A percentile compares a stretch with the other conserved stretches of the same genome.
These are phyloP conservation scores for Botia kubotai DNA, from an alignment of 2,797 vertebrate species.

Conservation along the genomic window DNA sequence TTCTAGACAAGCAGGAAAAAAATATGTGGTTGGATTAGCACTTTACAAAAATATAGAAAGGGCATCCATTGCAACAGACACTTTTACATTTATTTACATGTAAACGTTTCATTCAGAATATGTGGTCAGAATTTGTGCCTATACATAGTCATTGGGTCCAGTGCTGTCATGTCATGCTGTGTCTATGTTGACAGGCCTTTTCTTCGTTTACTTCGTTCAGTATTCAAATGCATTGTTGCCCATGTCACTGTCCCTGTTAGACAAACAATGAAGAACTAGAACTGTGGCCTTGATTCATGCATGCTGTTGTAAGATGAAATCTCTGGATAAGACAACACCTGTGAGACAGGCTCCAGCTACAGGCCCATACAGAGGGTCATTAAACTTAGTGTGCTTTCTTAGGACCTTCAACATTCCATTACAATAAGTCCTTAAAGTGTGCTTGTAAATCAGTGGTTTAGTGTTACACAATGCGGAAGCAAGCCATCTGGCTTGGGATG, in stretches of 20 bases:
- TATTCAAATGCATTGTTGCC: slow-evolving; percentile 25
- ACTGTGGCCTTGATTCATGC: slow-evolving; percentile 66
- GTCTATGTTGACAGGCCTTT: slow-evolving; percentile 64
- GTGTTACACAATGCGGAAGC: slow-evolving; percentile 28
- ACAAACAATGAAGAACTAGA: slow-evolving; percentile 66
- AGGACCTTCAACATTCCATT: slow-evolving; percentile 24
- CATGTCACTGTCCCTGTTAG: slow-evolving; percentile 56
- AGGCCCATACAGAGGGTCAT: slow-evolving; percentile 21
- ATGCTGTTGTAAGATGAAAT: slow-evolving; percentile 52
- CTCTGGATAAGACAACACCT: slow-evolving; percentile 59
- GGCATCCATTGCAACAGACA: too few species aligned
- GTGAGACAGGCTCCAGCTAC: slow-evolving; percentile 39
- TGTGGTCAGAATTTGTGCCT: too few species aligned
- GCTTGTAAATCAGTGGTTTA: slow-evolving; percentile 50
- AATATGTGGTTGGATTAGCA: too few species aligned
- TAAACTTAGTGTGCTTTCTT: slow-evolving; percentile 37
- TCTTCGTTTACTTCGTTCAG: slow-evolving; percentile 1
- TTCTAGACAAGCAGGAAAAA: too few species aligned
- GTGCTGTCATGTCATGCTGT: slow-evolving; percentile 18
- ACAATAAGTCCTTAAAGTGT: slow-evolving; percentile 40
- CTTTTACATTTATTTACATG: too few species aligned
- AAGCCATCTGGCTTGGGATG: slow-evolving; percentile 50
- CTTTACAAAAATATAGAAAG: too few species aligned
- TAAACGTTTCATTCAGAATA: too few species aligned
- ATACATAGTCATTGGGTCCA: slow-evolving; percentile 9